Base-by-base conservation (phyloP, 2,797 vertebrate species). In the Oceanodroma leucorhoa region DNA sequence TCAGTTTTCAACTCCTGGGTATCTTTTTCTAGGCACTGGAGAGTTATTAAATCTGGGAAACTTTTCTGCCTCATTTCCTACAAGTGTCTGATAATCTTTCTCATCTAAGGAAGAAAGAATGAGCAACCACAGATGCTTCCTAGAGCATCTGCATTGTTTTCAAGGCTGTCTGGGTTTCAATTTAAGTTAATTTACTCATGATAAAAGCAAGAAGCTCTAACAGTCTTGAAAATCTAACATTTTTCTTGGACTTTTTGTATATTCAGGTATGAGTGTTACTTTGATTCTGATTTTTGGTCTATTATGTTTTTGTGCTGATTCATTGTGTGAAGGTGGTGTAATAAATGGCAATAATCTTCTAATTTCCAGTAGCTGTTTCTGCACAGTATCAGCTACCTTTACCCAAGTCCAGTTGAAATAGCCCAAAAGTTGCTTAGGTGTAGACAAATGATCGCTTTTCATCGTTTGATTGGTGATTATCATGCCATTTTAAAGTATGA, bases 141-240 rank as follows among this genome's bases (percentile, higher is more conserved):
- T 14, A 40, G 69, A 83, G 58, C 87, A 83, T 88, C 60, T 88
- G 69, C 51, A 54, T 94, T 83, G 45, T 78, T 91, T 85, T 93
- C 83, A 91, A 38, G 43, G 72, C 88, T 93, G 69, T 90, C 57
- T 88, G 61, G 17, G 48, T 94, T 93, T 94, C 87, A 71, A 3
- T 75, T 88, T 48, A 67, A 70, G 78, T 83, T 77, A 45, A 88
- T 87, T 65, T 90, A 65, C 41, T 81, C 17, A 29, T 24, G 15
- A 69, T 78, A 83, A 83, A 38, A 71, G 13, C 11, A 71, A 71
- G 45, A 73, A 90, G 24, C 50, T 90, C 15, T 72, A 43, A 65
- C 14, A 30, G 41, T n/a, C n/a, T 46, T 67, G 66, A 82, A 87
- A 64, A 67, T 54, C 6, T 55, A 12, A 0, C 77, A 5, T 71